Base-by-base conservation (phyloP, 2,888 invertebrate species). In the Monopis laevigella region DNA sequence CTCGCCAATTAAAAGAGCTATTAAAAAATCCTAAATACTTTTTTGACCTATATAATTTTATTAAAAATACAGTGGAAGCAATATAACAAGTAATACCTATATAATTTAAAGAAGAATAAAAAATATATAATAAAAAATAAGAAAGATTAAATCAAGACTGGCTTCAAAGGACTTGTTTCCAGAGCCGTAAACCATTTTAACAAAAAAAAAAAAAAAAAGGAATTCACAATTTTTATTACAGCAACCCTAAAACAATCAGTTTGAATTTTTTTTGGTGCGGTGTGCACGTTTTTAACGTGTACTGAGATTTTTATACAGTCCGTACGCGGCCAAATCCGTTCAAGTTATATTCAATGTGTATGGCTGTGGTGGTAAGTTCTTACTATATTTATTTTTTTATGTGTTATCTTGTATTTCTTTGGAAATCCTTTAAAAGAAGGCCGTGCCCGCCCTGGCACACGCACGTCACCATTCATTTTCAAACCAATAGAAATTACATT, bases 301-400 rank as follows among this genome's bases (percentile, higher is more conserved):
- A 75, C 73, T 52, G 71, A 69, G 57, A 67, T 66, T 72, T 80
- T 73, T 47, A 48, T 65, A 65, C 61, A 13, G 75, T 40, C 77
- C 80, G 71, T 68, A 75, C 73, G 75, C 81, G 81, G 82, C 82
- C 83, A 82, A 81, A 82, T 82, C 85, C 78, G 75, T 74, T 77
- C 74, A 72, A 74, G 69, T 77, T 63, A 70, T 71, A 85, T 85
- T 86, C 85, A 88, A 89, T 89, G 89, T 89, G 89, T 89, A 89
- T 89, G 89, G 89, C 88, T 88, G 88, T 88, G 88, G 86, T 85
- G 88, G 89, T 89, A 80, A 86, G 89, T 85, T n/a, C n/a, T n/a
- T n/a, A 35, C 46, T 45, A 43, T 28, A 46, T 46, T 44, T 46
- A 43, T 53, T n/a, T n/a, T n/a, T n/a, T n/a, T 35, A 36, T 21